Base-by-base conservation (phyloP, 1,140 invertebrate species). In the Scaptomyza montana region DNA sequence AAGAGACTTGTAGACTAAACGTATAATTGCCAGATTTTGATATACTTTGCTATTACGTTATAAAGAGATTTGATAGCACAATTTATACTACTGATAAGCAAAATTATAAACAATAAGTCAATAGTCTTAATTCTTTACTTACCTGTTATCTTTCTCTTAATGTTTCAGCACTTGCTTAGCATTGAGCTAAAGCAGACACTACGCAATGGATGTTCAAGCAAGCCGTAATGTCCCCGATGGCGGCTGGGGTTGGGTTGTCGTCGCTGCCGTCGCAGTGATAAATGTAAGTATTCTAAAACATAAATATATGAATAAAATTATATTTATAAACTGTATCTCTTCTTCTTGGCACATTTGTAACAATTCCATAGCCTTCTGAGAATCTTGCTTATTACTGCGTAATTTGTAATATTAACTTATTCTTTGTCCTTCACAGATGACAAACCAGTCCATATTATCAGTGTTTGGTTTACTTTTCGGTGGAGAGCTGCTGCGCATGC, bases 381-480 rank as follows among this genome's bases (percentile, higher is more conserved):
- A 30, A 16, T 13, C 9, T 7, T 46, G 46, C 21, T 7, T 33
- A 8, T 46, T 21, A 33, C 9, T 45, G 12, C 46, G 49, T 21
- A 19, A 10, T 43, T 7, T 9, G 6, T 33, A 12, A 7, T 28
- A n/a, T 25, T 5, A 30, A 57, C 16, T 25, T 9, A 57, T 36
- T 36, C 8, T 12, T n/a, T 25, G 1, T 9, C 4, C 3, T 33
- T 67, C 93, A 57, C 89, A 96, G 95, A 93, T 95, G 76, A 95
- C 95, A 55, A 95, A 96, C 82, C 94, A 95, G 91, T 95, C 95
- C 1, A 93, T 96, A 79, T 93, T 95, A 61, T 95, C 95, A 3
- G 93, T 95, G 2, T 96, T 95, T 86, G 95, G 95, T 46, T 92
- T 96, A 13, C 92, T 96, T 36, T 96, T 95, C 74, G 94, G 94